A percentile compares a stretch with the other conserved stretches of the same genome.
Conservation (phyloP, 2,888 invertebrate genomes). For the Chironomus tentans region DNA sequence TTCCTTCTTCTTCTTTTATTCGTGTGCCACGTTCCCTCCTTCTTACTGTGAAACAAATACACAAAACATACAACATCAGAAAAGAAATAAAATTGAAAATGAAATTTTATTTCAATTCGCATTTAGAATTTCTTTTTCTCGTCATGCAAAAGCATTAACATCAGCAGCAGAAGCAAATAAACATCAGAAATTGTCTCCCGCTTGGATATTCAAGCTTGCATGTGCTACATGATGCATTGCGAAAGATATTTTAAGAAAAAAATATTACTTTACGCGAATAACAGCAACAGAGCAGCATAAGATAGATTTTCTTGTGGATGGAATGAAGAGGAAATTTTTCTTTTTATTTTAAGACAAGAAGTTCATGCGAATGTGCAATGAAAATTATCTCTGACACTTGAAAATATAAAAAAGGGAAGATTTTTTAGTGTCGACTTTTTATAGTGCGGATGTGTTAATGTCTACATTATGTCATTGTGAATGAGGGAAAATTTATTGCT, state of each 20-base stretch:
- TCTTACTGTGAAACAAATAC: too few relatives aligned
- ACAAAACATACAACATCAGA: background rate
- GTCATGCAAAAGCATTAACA: background rate
- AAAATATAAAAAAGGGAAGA: background rate
- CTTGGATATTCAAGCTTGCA: background rate
- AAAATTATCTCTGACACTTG: conserved; percentile 10
- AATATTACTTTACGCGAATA: too few relatives aligned
- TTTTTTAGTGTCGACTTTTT: background rate
- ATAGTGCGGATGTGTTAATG: too few relatives aligned
- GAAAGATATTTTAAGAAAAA: background rate
- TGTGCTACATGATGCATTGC: background rate
- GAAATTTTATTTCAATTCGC: background rate
- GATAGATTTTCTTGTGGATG: background rate
- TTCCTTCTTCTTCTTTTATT: too few relatives aligned
- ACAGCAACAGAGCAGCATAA: too few relatives aligned
- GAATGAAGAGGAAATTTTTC: background rate
- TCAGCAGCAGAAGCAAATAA: background rate
- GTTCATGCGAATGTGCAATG: background rate
- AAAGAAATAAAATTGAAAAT: background rate
- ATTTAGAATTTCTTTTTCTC: background rate
- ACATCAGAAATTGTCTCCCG: background rate
- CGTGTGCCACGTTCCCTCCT: too few relatives aligned
- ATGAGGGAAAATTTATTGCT: too few relatives aligned
- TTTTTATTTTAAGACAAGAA: background rate
- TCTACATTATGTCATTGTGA: too few relatives aligned